Evolutionary conservation across 2,797 vertebrate species (phyloP).

Genomic region (Spinibarbus caldwelli): DNA sequence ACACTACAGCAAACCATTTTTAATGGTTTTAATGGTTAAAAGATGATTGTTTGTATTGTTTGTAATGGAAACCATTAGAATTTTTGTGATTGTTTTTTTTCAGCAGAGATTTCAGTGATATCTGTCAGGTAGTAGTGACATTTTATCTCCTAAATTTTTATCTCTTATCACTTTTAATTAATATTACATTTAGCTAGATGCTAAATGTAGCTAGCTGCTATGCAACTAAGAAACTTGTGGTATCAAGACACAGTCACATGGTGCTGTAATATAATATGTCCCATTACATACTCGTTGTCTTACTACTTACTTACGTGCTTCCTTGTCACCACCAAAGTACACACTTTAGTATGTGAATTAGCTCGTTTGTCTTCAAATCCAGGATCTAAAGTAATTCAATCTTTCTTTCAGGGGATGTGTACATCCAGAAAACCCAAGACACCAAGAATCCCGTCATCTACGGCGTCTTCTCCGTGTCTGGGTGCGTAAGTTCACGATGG

Average conservation of each 20-base stretch:
- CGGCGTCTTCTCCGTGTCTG: slow-evolving; percentile 94
- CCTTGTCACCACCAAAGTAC: background rate
- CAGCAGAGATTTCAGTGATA: background rate
- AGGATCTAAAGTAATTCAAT: slow-evolving; percentile 33
- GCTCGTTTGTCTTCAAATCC: background rate
- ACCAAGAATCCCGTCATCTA: slow-evolving; percentile 98
- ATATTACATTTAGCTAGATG: background rate
- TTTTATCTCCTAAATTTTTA: background rate
- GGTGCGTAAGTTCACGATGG: slow-evolving; percentile 79
- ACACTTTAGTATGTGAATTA: background rate
- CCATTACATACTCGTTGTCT: background rate
- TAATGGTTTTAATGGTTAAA: no score
- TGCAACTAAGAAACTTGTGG: background rate
- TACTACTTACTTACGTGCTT: background rate
- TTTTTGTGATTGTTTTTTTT: no score
- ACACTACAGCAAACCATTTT: no score
- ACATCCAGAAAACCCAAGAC: slow-evolving; percentile 97
- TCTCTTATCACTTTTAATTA: background rate
- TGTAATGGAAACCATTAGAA: background rate
- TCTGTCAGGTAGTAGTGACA: background rate
- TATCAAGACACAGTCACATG: background rate
- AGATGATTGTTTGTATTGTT: no score
- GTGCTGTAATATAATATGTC: background rate
- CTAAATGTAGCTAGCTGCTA: background rate
- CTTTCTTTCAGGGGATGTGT: slow-evolving; percentile 89